Conservation (phyloP, 35 echinoderm and acorn worm genomes). For the Ophiothrix spiculata region DNA sequence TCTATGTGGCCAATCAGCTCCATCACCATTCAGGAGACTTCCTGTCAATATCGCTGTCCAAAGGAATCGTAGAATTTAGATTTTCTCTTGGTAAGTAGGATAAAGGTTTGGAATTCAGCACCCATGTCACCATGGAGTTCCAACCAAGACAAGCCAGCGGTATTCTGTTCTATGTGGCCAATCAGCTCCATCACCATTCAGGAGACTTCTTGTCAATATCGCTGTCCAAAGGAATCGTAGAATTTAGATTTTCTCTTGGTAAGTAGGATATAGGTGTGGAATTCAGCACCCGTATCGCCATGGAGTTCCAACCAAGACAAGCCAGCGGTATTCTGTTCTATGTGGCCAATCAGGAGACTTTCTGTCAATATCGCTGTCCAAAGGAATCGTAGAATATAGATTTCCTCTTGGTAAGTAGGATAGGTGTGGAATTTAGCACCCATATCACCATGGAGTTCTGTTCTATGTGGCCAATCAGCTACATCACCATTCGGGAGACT, state of each 20-base stretch:
- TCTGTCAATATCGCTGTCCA: constrained; percentile 54
- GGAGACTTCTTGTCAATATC: constrained; percentile 77
- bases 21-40: constrained; percentile 54
- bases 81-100: constrained; percentile 66
- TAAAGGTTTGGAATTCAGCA: too few species aligned
- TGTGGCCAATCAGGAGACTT: constrained; percentile 75
- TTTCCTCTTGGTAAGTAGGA: constrained; percentile 65
- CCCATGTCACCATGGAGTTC: constrained; percentile 63
- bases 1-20: constrained; percentile 65
- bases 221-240: constrained; percentile 53
- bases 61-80: constrained; percentile 67
- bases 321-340: constrained; percentile 72
- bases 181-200: constrained; percentile 22
- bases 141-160: constrained; percentile 41
- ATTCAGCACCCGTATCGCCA: constrained; percentile 46
- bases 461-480: too few species aligned
- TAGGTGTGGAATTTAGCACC: too few species aligned
- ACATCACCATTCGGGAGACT: too few species aligned
- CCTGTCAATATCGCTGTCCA: constrained; percentile 53
- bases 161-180: constrained; percentile 73
- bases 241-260: constrained; percentile 73
- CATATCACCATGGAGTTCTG: too few species aligned
- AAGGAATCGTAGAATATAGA: constrained; percentile 65
- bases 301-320: constrained; percentile 54
- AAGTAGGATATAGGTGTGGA: too few species aligned